These are phyloP conservation scores for Drosophila rufa DNA, from an alignment of 1,140 invertebrate genomes.

Conservation along the genomic window DNA sequence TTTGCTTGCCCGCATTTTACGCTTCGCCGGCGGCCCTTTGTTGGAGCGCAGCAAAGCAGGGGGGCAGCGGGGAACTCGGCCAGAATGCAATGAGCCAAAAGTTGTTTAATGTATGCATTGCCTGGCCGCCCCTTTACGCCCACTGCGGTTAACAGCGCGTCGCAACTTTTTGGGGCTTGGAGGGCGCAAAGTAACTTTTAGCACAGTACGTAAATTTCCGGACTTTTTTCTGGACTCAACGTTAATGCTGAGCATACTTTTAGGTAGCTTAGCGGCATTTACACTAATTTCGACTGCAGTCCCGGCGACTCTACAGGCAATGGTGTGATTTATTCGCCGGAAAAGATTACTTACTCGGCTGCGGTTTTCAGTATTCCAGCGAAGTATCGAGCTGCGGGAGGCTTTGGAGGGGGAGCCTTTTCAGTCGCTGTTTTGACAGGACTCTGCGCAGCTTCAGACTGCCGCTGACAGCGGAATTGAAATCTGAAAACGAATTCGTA, in stretches of 20 bases:
- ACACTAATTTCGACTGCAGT: constrained; percentile 77
- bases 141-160: constrained; percentile 77
- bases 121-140: constrained; percentile 27
- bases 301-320: constrained; percentile 52
- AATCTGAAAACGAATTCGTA: constrained; percentile 83
- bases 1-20: constrained; percentile 80
- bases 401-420: constrained; percentile 13
- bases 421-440: constrained; percentile 59
- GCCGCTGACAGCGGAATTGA: constrained; percentile 77
- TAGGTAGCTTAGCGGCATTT: constrained; percentile 81
- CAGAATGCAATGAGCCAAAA: constrained; percentile 83
- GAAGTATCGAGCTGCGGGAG: constrained; percentile 12
- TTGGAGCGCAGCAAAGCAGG: constrained; percentile 29
- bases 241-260: constrained; percentile 79
- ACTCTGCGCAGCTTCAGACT: constrained; percentile 46
- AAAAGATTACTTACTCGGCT: constrained; percentile 82
- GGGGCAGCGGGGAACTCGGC: constrained; percentile 14
- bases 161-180: constrained; percentile 62
- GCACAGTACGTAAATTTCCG: constrained; percentile 73
- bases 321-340: constrained; percentile 85
- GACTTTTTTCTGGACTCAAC: constrained; percentile 38
- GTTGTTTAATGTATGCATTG: constrained; percentile 84
- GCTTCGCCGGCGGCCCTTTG: constrained; percentile 80
- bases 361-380: constrained; percentile 39
- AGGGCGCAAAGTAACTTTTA: constrained; percentile 72